Conservation (phyloP, 2,888 invertebrate genomes). For the Hedychridium roseum region DNA sequence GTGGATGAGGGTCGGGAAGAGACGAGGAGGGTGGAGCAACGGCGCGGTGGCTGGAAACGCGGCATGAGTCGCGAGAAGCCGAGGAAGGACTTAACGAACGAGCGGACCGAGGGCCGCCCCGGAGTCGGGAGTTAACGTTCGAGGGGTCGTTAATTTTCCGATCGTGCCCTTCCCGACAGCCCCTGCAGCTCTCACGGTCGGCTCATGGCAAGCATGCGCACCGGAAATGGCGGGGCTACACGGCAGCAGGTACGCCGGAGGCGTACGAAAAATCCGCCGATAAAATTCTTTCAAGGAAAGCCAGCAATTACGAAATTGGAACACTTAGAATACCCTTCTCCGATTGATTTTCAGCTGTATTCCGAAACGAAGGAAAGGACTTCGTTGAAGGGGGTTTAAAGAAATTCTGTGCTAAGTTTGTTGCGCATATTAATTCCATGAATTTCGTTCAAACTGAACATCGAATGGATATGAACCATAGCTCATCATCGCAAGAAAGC, state of each 20-base stretch:
- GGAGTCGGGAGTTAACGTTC: constrained; percentile 46
- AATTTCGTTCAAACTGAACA: no score
- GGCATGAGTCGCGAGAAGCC: constrained; percentile 40
- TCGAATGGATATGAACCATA: no score
- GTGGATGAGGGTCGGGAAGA: neutral
- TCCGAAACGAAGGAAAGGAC: no score
- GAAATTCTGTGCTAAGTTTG: no score
- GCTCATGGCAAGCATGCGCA: constrained; percentile 38
- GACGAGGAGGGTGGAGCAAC: constrained; percentile 6
- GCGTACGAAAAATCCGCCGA: neutral
- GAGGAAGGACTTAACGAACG: constrained; percentile 45
- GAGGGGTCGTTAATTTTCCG: constrained; percentile 56
- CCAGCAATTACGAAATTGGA: no score
- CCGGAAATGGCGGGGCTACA: constrained; percentile 36
- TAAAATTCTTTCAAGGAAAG: neutral
- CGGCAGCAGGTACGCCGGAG: constrained; percentile 8
- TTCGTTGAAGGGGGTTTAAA: no score
- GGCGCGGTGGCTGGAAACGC: constrained; percentile 37
- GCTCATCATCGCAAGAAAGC: no score
- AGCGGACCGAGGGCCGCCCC: constrained; percentile 39
- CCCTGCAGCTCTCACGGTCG: constrained; percentile 20
- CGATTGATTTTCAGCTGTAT: no score
- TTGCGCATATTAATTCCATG: no score
- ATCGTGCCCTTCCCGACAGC: constrained; percentile 52
- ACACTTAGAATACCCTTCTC: no score